These are phyloP conservation scores for Oncorhynchus keta DNA, from an alignment of 2,113 vertebrate genomes.

Conservation along the genomic window DNA sequence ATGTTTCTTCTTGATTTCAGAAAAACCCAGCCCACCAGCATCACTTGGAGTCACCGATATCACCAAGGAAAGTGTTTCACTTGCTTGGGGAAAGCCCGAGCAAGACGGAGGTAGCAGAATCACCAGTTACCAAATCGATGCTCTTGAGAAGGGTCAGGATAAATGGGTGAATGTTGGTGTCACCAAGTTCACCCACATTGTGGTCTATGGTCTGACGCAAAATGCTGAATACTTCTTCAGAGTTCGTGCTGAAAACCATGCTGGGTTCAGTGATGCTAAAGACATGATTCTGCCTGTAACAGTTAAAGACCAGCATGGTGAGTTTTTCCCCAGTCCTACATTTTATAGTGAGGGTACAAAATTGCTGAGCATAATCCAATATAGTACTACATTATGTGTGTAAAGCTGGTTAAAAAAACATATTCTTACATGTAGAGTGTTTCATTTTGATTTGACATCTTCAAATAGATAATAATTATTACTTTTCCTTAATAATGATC, in stretches of 20 bases:
- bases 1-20: constrained; percentile 62
- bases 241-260: constrained; percentile 92
- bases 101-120: constrained; percentile 96
- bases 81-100: constrained; percentile 93
- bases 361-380: no score
- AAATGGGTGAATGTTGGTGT: constrained; percentile 93
- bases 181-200: constrained; percentile 84
- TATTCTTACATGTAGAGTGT: neutral
- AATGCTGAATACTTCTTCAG: constrained; percentile 95
- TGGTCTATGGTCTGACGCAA: constrained; percentile 88
- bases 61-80: constrained; percentile 88
- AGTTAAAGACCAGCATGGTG: constrained; percentile 85
- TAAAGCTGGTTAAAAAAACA: neutral
- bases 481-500: neutral
- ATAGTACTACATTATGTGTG: neutral
- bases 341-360: neutral
- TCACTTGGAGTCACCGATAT: constrained; percentile 89
- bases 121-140: constrained; percentile 86
- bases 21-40: constrained; percentile 96
- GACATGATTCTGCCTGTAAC: constrained; percentile 87
- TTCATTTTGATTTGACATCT: neutral
- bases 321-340: neutral
- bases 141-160: constrained; percentile 93
- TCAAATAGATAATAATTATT: neutral
- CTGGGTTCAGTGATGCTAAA: constrained; percentile 89